Evolutionary conservation across 2,888 invertebrate species (phyloP), one percentile per base, ranked within the genome.

Genomic region (Pheosia tremula): DNA sequence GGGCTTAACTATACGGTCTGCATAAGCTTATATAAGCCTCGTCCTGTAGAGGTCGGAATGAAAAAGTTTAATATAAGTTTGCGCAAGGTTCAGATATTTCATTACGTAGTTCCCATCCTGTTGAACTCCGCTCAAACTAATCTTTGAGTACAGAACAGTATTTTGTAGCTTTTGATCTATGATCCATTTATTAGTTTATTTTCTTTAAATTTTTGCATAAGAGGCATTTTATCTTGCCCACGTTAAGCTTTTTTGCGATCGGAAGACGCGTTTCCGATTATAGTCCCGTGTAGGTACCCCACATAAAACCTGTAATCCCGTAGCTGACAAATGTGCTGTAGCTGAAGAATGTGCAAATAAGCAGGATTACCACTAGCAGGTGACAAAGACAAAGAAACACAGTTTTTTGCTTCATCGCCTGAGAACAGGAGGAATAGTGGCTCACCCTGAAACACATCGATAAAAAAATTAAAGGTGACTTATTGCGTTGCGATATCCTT

Each of bases 401-500:
- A 64, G 63, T 66, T 74, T 79, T 68, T 80, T 74, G 67, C 69
- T 67, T 68, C 78, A 77, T 78, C 68, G 72, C 73, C 76, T 80
- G 78, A 73, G 71, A 80, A 74, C 74, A 72, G 80, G 71, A 74
- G 82, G 71, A 80, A 74, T 73, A 72, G 80, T 71, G 74, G 82
- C 74, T 83, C 79, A 78, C 81, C 81, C 85, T 87, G 84, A 88
- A 85, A 84, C 73, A 68, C 74, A 79, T 78, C 74, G 71, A 75
- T 78, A 77, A 78, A 84, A 53, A n/a, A 54, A 88, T 83, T 86
- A 86, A 85, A 87, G 84, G 78, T 85, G 83, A 83, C 80, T 67
- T 72, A 70, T 80, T 76, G 74, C 79, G n/a, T 5, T 80, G 74
- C 80, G 68, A 66, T 75, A 69, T 75, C 71, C 74, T 77, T 75